Evolutionary conservation across 2,113 vertebrate species (phyloP).

Genomic region (Pomatorhinus ruficollis): DNA sequence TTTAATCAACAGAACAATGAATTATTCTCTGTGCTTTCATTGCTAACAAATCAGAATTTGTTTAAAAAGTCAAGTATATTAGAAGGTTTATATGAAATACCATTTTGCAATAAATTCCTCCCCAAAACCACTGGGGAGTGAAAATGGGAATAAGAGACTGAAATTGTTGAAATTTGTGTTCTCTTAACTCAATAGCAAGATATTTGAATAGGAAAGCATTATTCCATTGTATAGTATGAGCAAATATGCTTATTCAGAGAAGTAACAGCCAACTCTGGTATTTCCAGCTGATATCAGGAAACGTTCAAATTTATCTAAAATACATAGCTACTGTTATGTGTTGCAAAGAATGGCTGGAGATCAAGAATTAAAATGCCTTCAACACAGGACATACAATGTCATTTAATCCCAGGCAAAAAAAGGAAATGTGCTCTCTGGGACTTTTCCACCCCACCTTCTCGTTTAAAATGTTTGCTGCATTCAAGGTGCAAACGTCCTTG

Average conservation of each 20-base stretch:
- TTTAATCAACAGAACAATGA: neutral
- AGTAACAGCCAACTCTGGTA: neutral
- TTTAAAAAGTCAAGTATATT: neutral
- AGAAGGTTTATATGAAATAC: neutral
- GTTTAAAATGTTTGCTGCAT: neutral
- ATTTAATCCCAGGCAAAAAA: neutral
- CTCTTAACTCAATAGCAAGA: neutral
- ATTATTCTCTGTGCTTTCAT: neutral
- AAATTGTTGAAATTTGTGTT: neutral
- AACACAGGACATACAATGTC: slow-evolving; percentile 4
- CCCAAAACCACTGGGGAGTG: neutral
- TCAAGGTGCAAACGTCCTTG: neutral
- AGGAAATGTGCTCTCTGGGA: neutral
- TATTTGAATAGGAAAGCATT: neutral
- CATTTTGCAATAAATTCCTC: neutral
- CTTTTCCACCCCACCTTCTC: neutral
- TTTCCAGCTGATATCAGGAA: neutral
- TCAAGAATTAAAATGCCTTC: neutral
- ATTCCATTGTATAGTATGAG: neutral
- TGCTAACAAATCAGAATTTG: neutral
- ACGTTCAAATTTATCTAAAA: slow-evolving; percentile 1
- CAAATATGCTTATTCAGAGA: neutral
- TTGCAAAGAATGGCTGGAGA: neutral
- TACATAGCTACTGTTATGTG: neutral
- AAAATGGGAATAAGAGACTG: neutral